A percentile compares a stretch with the other conserved stretches of the same genome.
phyloP scores from a whole-genome alignment of 2,113 vertebrate species.

The Lathamus discolor region DNA sequence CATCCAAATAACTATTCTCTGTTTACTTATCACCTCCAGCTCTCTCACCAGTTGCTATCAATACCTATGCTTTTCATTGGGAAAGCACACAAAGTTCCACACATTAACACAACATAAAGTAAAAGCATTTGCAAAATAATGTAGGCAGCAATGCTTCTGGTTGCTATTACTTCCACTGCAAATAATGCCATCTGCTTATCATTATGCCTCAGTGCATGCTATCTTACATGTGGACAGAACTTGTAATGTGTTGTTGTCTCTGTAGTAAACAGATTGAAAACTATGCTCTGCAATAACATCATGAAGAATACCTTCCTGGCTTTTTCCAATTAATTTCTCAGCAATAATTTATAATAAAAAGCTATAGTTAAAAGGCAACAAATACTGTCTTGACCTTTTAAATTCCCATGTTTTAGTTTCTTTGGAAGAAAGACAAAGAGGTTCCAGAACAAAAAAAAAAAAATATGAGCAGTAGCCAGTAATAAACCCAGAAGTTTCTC shows the following conservation, averaged over 20 bases:
- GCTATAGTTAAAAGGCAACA: conserved; percentile 31
- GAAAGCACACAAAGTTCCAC: background rate
- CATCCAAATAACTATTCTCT: background rate
- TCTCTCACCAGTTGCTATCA: background rate
- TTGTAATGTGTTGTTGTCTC: conserved; percentile 17
- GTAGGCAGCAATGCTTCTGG: conserved; percentile 30
- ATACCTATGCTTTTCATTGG: background rate
- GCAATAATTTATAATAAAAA: conserved; percentile 33
- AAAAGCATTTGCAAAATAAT: conserved; percentile 31
- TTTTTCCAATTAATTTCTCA: conserved; percentile 39
- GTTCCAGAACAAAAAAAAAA: background rate
- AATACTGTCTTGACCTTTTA: conserved; percentile 38
- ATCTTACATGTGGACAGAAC: conserved; percentile 37
- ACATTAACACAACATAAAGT: background rate
- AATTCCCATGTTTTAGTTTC: background rate
- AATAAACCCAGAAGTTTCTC: background rate
- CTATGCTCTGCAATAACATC: background rate
- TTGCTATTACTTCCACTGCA: conserved; percentile 61
- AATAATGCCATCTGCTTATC: conserved; percentile 66
- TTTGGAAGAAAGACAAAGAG: background rate
- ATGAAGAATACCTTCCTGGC: conserved; percentile 30
- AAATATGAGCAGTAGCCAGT: background rate
- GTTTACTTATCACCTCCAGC: background rate
- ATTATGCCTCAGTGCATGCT: conserved; percentile 37
- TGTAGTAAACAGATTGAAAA: conserved; percentile 53